These are phyloP conservation scores for Malacoraja senta DNA, from an alignment of 2,797 vertebrate genomes.

Conservation along the genomic window DNA sequence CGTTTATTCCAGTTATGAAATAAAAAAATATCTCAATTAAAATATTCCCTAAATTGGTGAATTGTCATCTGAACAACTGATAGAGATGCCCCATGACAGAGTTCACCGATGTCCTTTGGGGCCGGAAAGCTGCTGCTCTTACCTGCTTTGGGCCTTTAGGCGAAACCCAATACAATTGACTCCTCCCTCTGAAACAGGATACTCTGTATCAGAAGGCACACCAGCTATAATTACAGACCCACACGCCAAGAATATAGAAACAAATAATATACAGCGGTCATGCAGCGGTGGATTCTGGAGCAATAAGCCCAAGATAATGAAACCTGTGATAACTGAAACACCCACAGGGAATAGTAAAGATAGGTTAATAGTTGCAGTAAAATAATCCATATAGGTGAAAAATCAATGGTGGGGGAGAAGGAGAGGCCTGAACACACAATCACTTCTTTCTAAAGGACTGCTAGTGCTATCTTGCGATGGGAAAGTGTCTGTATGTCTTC, in stretches of 20 bases:
- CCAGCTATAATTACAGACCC: background rate
- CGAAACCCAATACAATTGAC: background rate
- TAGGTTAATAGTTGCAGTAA: constrained; percentile 12
- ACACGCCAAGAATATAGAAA: background rate
- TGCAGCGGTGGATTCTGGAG: background rate
- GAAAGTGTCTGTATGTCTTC: background rate
- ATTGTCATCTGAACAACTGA: background rate
- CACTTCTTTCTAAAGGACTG: background rate
- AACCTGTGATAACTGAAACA: background rate
- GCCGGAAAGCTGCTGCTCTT: background rate
- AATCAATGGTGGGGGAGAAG: background rate
- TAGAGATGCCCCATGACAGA: too few species aligned
- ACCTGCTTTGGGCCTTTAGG: background rate
- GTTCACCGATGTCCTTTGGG: background rate
- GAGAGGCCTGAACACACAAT: background rate
- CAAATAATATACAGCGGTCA: background rate
- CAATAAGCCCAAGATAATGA: constrained; percentile 4
- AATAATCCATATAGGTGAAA: background rate
- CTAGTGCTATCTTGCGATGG: background rate
- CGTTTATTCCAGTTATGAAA: too few species aligned
- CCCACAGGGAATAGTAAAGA: background rate
- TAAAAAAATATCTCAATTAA: background rate
- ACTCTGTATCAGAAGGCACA: background rate
- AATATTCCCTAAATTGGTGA: too few species aligned
- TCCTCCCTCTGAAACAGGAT: background rate